Evolutionary conservation across 1,140 invertebrate species (phyloP).

Genomic region (Mercenaria mercenaria): DNA sequence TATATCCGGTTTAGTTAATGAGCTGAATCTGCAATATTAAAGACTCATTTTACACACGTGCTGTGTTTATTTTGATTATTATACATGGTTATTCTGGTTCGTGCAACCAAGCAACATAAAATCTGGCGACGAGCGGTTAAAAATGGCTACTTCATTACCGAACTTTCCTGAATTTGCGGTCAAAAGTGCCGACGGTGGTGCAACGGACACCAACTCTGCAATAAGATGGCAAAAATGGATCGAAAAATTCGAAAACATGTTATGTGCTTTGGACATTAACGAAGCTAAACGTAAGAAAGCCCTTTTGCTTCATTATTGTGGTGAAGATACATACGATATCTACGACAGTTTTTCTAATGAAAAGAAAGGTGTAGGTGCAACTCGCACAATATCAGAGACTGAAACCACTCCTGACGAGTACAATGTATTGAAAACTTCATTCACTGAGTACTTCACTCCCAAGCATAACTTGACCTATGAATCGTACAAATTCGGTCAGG

Average conservation of each 20-base stretch:
- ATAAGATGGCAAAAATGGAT: conserved; percentile 44
- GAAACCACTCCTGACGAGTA: not conserved
- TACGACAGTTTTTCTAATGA: not conserved
- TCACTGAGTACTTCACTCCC: not conserved
- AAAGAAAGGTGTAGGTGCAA: not conserved
- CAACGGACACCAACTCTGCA: not conserved
- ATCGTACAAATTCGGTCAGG: no score
- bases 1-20: no score
- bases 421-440: not conserved
- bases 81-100: no score
- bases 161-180: not conserved
- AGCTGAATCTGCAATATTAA: no score
- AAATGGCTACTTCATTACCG: conserved; percentile 20
- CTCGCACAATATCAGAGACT: not conserved
- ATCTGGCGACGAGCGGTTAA: not conserved
- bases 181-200: not conserved
- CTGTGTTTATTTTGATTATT: no score
- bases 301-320: conserved; percentile 7
- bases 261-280: conserved; percentile 41
- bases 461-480: not conserved
- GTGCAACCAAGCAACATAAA: no score
- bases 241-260: conserved; percentile 37
- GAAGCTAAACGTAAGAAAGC: conserved; percentile 49
- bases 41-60: no score
- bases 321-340: conserved; percentile 22